Percentiles rank a stretch among this genome's conserved stretches.
Evolutionary conservation across 2,888 invertebrate species (phyloP).

Genomic region (Bibio marci): DNA sequence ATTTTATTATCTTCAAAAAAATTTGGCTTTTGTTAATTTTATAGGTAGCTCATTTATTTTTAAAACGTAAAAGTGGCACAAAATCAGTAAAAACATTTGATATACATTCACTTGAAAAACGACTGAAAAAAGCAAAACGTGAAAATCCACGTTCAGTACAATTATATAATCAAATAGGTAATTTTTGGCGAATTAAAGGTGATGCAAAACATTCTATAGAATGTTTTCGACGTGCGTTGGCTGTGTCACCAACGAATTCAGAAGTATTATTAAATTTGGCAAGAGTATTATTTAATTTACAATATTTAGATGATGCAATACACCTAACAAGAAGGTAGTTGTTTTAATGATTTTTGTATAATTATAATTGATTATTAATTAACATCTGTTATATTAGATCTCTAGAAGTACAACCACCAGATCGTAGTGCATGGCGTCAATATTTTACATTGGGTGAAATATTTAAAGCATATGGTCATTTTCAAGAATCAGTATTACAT

Average conservation of each 20-base stretch:
- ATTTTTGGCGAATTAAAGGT: slow-evolving; percentile 81
- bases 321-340: slow-evolving; percentile 53
- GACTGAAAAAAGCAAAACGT: slow-evolving; percentile 58
- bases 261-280: slow-evolving; percentile 74
- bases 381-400: slow-evolving; percentile 28
- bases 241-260: slow-evolving; percentile 72
- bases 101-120: slow-evolving; percentile 53
- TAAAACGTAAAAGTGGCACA: slow-evolving; percentile 35
- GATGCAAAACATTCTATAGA: slow-evolving; percentile 75
- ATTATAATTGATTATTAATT: neutral
- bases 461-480: slow-evolving; percentile 78
- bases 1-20: no score
- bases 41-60: slow-evolving; percentile 55
- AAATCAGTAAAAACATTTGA: slow-evolving; percentile 45
- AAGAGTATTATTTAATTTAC: slow-evolving; percentile 65
- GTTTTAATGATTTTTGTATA: neutral
- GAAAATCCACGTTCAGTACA: slow-evolving; percentile 74
- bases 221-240: slow-evolving; percentile 71
- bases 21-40: neutral
- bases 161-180: slow-evolving; percentile 79
- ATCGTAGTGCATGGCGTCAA: slow-evolving; percentile 79
- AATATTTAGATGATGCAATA: slow-evolving; percentile 80
- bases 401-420: slow-evolving; percentile 66
- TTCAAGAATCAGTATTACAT: slow-evolving; percentile 72
- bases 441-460: slow-evolving; percentile 85